A percentile compares a stretch with the other conserved stretches of the same genome.
phyloP scores from a whole-genome alignment of 2,797 vertebrate genomes.

The Mormyrus hasselquistii region DNA sequence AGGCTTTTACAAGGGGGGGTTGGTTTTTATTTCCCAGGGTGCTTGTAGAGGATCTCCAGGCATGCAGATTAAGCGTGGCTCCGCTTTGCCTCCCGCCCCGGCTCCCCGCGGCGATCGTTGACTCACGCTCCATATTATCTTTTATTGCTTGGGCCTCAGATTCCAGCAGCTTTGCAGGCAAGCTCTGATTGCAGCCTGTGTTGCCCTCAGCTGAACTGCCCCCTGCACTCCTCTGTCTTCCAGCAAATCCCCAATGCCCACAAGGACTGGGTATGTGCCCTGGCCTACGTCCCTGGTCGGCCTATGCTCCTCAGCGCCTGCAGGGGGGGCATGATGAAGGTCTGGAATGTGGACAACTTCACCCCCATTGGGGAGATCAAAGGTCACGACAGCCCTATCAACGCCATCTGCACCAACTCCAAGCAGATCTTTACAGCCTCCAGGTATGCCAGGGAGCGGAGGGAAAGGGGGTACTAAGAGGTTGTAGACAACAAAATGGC shows the following conservation, averaged over 20 bases:
- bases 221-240: constrained; percentile 9
- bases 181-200: neutral
- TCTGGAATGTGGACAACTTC: constrained; percentile 95
- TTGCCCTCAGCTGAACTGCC: neutral
- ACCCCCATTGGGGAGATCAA: constrained; percentile 87
- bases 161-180: neutral
- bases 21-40: constrained; percentile 9
- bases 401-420: constrained; percentile 90
- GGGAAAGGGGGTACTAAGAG: neutral
- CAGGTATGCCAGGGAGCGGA: constrained; percentile 64
- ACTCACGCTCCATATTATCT: constrained; percentile 1
- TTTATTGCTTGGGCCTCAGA: neutral
- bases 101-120: constrained; percentile 29
- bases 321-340: constrained; percentile 84
- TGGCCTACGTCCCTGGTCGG: constrained; percentile 83
- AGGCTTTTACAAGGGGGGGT: constrained; percentile 17
- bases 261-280: constrained; percentile 94
- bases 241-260: constrained; percentile 98
- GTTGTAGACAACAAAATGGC: neutral
- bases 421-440: constrained; percentile 94
- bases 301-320: constrained; percentile 92
- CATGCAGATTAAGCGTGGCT: neutral
- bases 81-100: constrained; percentile 32
- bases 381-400: constrained; percentile 94
- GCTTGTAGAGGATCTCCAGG: neutral